These are phyloP conservation scores for Chrysolina americana DNA, from an alignment of 2,888 invertebrate genomes.

Conservation along the genomic window DNA sequence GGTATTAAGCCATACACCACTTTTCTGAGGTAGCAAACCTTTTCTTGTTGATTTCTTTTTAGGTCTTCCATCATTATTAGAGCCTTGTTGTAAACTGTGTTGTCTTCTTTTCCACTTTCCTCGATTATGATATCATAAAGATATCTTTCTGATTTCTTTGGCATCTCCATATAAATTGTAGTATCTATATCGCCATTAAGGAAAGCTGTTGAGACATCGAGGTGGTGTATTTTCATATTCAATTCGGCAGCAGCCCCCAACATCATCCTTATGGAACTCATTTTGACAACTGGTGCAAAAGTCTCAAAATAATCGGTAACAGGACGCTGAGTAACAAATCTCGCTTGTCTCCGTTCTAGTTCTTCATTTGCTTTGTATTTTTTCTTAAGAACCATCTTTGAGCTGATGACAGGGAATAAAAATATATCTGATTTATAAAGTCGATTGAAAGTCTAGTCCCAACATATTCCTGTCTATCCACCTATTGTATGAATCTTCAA, in stretches of 20 bases:
- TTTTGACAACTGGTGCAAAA: too few relatives aligned
- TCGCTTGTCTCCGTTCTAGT: constrained; percentile 3
- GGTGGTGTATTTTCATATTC: background rate
- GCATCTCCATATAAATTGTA: too few relatives aligned
- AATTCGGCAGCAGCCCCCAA: background rate
- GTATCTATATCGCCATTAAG: too few relatives aligned
- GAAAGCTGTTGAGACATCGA: too few relatives aligned
- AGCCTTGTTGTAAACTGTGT: background rate
- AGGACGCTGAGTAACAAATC: constrained; percentile 4
- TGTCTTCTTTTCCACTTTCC: background rate
- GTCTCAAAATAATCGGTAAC: background rate
- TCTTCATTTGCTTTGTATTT: too few relatives aligned
- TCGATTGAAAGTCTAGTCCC: too few relatives aligned
- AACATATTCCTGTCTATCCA: too few relatives aligned
- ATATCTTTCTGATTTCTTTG: background rate
- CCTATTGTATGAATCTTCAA: too few relatives aligned
- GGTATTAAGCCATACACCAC: constrained; percentile 10
- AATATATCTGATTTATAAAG: too few relatives aligned
- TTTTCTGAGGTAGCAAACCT: constrained; percentile 11
- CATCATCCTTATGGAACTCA: background rate
- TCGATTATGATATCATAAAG: background rate
- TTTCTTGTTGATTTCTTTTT: too few relatives aligned
- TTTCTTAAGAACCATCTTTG: constrained; percentile 13
- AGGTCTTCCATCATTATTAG: background rate
- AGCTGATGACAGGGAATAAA: constrained; percentile 5